Conservation (phyloP, 2,888 invertebrate genomes). For the Orthosia incerta region DNA sequence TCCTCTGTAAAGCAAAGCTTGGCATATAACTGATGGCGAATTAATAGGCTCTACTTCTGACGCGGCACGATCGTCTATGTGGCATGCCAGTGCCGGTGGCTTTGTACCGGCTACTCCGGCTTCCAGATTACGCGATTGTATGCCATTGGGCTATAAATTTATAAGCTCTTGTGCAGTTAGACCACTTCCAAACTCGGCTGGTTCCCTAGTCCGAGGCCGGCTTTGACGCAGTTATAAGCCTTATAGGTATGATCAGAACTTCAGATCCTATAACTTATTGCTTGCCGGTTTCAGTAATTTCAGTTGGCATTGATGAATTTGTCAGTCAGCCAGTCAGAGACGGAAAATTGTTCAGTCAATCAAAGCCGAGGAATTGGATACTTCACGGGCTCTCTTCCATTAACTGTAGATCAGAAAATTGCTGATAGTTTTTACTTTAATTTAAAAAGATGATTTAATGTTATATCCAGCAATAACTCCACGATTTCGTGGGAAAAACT, state of each 20-base stretch:
- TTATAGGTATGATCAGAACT: background rate
- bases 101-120: slow-evolving; percentile 23
- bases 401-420: background rate
- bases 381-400: background rate
- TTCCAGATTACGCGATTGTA: slow-evolving; percentile 34
- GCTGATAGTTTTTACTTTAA: background rate
- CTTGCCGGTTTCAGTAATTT: background rate
- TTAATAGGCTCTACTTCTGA: background rate
- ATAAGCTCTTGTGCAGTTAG: slow-evolving; percentile 23
- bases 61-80: background rate
- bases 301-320: background rate
- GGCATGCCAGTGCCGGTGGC: background rate
- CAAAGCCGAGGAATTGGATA: background rate
- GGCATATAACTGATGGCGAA: background rate
- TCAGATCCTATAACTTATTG: background rate
- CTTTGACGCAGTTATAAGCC: background rate
- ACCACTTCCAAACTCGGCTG: slow-evolving; percentile 3
- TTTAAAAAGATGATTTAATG: slow-evolving; percentile 24
- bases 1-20: background rate
- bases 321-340: background rate
- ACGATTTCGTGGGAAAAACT: slow-evolving; percentile 22
- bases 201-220: background rate
- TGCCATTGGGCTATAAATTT: slow-evolving; percentile 43
- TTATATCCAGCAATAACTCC: background rate
- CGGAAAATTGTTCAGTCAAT: background rate